Evolutionary conservation across 1,140 invertebrate species (phyloP).

Genomic region (Brachionus rubens): DNA sequence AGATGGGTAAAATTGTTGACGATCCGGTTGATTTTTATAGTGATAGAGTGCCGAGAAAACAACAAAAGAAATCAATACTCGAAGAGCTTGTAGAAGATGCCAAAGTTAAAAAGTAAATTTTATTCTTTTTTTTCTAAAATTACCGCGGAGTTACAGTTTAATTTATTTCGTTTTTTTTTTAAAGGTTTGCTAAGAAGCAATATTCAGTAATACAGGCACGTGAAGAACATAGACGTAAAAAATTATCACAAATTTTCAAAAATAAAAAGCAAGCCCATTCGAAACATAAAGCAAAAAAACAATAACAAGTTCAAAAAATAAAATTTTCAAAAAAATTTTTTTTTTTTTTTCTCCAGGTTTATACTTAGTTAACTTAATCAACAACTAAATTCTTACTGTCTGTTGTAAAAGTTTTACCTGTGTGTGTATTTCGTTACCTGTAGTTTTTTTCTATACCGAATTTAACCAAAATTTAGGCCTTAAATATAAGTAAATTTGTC

Average conservation of each 20-base stretch:
- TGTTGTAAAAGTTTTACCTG: too few relatives aligned
- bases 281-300: too few relatives aligned
- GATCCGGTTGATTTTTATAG: constrained; percentile 65
- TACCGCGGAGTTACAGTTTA: too few relatives aligned
- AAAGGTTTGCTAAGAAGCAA: constrained; percentile 37
- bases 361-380: background rate
- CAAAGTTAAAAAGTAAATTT: constrained; percentile 72
- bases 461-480: too few relatives aligned
- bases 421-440: too few relatives aligned
- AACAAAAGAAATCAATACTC: constrained; percentile 80
- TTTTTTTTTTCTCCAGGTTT: background rate
- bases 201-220: constrained; percentile 30
- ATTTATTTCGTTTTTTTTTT: background rate
- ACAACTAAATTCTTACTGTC: too few relatives aligned
- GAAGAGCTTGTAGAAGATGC: constrained; percentile 86
- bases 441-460: too few relatives aligned
- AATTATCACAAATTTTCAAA: constrained; percentile 30
- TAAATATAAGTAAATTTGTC: too few relatives aligned
- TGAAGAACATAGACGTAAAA: constrained; percentile 43
- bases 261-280: constrained; percentile 36
- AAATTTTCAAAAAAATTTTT: constrained; percentile 25
- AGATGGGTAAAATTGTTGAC: constrained; percentile 65
- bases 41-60: constrained; percentile 73
- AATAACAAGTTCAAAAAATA: background rate
- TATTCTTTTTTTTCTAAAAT: background rate